A percentile compares a stretch with the other conserved stretches of the same genome.
These are phyloP conservation scores for Sorex araneus DNA, from an alignment of 2,113 vertebrate species.

Conservation along the genomic window DNA sequence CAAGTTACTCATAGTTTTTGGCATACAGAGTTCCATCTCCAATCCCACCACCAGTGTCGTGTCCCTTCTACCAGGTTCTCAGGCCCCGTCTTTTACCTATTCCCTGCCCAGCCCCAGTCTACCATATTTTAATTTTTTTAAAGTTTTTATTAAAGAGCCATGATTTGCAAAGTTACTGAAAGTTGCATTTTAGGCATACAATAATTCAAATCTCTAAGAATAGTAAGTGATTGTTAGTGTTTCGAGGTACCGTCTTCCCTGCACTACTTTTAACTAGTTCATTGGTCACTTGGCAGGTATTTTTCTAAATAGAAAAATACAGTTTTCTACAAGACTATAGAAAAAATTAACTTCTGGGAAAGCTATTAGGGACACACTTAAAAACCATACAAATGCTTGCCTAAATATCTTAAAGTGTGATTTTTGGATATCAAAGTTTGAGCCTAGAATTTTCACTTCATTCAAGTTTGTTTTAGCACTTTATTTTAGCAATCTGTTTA, in stretches of 20 bases:
- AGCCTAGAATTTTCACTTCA: not conserved
- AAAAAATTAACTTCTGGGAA: slow-evolving; percentile 9
- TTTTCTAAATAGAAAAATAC: too few relatives aligned
- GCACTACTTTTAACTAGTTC: not conserved
- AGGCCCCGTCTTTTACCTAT: too few relatives aligned
- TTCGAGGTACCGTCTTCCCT: slow-evolving; percentile 34
- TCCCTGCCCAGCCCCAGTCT: too few relatives aligned
- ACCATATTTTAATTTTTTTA: too few relatives aligned
- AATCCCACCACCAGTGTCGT: too few relatives aligned
- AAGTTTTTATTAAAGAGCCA: too few relatives aligned
- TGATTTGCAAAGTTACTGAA: too few relatives aligned
- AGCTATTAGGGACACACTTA: not conserved
- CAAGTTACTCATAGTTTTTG: too few relatives aligned
- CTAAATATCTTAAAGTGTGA: not conserved
- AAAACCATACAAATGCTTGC: not conserved
- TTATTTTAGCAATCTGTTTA: not conserved
- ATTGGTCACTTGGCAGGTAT: too few relatives aligned
- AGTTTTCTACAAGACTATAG: not conserved
- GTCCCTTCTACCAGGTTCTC: too few relatives aligned
- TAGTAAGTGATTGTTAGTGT: not conserved
- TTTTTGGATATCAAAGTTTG: not conserved
- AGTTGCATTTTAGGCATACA: too few relatives aligned
- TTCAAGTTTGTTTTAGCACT: not conserved
- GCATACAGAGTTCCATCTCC: too few relatives aligned
- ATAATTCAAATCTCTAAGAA: not conserved